These are phyloP conservation scores for Syrrhaptes paradoxus DNA, from an alignment of 2,113 vertebrate species.

Conservation along the genomic window DNA sequence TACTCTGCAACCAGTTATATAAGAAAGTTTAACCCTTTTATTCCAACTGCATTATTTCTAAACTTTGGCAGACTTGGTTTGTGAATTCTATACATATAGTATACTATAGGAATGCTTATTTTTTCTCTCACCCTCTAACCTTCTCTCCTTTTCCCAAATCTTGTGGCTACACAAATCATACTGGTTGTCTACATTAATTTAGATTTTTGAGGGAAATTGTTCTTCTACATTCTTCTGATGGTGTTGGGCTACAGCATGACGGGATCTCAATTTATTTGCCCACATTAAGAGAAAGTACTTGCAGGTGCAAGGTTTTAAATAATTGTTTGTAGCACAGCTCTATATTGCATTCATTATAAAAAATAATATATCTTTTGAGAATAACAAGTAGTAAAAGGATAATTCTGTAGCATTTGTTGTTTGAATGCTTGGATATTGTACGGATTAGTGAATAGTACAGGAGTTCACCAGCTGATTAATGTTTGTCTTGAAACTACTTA, in stretches of 20 bases:
- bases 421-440: not conserved
- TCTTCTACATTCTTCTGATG: not conserved
- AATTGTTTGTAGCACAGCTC: not conserved
- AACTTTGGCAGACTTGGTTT: not conserved
- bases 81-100: not conserved
- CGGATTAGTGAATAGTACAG: not conserved
- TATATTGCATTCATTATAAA: not conserved
- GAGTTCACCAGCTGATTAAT: not conserved
- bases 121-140: not conserved
- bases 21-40: not conserved
- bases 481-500: not conserved
- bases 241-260: not conserved
- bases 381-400: not conserved
- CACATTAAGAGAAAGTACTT: not conserved
- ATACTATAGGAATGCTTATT: not conserved
- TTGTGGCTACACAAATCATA: not conserved
- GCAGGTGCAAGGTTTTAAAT: not conserved
- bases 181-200: not conserved
- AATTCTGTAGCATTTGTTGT: not conserved
- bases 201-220: not conserved
- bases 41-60: not conserved
- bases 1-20: not conserved
- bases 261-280: not conserved
- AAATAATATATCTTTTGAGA: not conserved
- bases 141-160: not conserved